Evolutionary conservation across 2,113 vertebrate species (phyloP), one percentile per base, ranked within the genome.

Genomic region (Pyrgilauda ruficollis): DNA sequence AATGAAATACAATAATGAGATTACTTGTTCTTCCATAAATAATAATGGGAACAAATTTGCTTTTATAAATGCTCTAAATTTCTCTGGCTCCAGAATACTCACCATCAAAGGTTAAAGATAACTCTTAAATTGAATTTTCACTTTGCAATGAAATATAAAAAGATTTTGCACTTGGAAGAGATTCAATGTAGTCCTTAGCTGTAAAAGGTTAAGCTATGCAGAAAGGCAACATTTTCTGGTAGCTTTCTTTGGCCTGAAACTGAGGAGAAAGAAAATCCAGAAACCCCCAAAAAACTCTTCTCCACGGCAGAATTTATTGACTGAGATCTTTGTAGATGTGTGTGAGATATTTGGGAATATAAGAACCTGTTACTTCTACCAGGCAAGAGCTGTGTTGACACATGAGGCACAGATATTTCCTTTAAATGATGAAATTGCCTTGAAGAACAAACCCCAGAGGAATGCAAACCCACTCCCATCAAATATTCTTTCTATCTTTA

Each of bases 241-340:
- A 17, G 8, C 3, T 70, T 67, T 59, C 20, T 78, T 88, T 26
- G 43, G 15, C 21, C 39, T 8, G 3, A 62, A 50, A 33, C 23
- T 84, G 21, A 56, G 12, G 53, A 90, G 26, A 66, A 80, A 49
- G 5, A 24, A 67, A 80, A 24, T 43, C 55, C 22, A 66, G 46
- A 61, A 76, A 46, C 2, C 4, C 27, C 9, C 12, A 27, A 5
- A 67, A 61, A 63, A 52, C 7, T 31, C 27, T 58, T 6, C 13
- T 78, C 10, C 28, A 62, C 4, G n/a, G 41, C 4, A 28, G 19
- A 82, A 17, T 3, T 76, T 39, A 3, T 12, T 52, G 46, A 46
- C 4, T 8, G 18, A 37, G 2, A 5, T 37, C n/a, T 12, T 37
- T 37, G 14, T 8, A 49, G 10, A 4, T 14, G 2, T 24, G 3